These are phyloP conservation scores for Triplophysa bombifrons DNA, from an alignment of 2,797 vertebrate species.

Conservation along the genomic window DNA sequence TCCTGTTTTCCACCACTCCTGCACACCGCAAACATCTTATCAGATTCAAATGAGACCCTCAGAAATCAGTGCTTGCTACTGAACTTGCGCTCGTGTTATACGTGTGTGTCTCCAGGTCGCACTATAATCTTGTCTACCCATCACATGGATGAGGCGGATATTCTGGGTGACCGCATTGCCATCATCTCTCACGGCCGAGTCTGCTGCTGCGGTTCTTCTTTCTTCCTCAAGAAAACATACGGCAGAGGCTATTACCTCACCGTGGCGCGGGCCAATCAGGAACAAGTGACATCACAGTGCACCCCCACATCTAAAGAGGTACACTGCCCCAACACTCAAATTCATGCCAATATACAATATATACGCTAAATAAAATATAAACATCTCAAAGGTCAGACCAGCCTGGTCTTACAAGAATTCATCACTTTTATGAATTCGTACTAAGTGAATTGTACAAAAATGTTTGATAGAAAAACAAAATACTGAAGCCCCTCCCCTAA, in stretches of 20 bases:
- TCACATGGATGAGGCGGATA: slow-evolving; percentile 98
- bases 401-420: too few species aligned
- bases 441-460: too few species aligned
- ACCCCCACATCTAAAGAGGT: slow-evolving; percentile 41
- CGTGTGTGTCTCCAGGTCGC: slow-evolving; percentile 75
- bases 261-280: slow-evolving; percentile 80
- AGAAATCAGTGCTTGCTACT: background rate
- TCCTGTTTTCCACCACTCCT: slow-evolving; percentile 22
- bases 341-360: background rate
- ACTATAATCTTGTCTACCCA: slow-evolving; percentile 97
- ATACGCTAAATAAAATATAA: too few species aligned
- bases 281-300: slow-evolving; percentile 62
- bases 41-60: slow-evolving; percentile 28
- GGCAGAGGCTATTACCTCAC: slow-evolving; percentile 98
- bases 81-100: background rate
- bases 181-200: slow-evolving; percentile 94
- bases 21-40: slow-evolving; percentile 13
- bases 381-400: too few species aligned
- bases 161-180: slow-evolving; percentile 93
- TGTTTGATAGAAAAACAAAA: too few species aligned
- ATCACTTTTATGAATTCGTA: too few species aligned
- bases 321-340: background rate
- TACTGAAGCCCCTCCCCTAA: too few species aligned
- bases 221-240: slow-evolving; percentile 94
- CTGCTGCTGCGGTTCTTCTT: slow-evolving; percentile 92